Evolutionary conservation across 1,140 invertebrate species (phyloP), one percentile per base, ranked within the genome.

Genomic region (Monomorium pharaonis): DNA sequence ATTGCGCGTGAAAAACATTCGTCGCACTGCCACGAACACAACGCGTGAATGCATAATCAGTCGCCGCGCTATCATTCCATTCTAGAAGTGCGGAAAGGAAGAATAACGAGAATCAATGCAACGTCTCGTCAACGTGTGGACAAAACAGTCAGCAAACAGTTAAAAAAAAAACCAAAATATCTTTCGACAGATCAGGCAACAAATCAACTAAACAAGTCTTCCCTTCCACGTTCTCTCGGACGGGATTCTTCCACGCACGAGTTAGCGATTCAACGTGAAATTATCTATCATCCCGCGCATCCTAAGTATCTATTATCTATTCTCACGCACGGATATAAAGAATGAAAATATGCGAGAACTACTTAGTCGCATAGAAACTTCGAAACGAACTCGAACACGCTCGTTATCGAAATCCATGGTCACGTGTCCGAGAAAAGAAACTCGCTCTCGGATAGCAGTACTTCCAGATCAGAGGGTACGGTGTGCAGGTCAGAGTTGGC

Each of bases 391-490:
- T 65, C 76, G 12, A 76, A 54, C 12, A 56, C 12, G 21, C 12
- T 60, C 12, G 27, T 65, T 30, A 80, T 60, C 7, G 27, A 70
- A 58, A 18, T 49, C 74, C 78, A 75, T 72, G 88, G 89, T 96
- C 95, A 96, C 94, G 95, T 95, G 85, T 96, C 95, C 74, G 95
- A 96, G 88, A 96, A 96, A 47, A 96, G 94, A 84, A 96, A 96
- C 91, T 96, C 96, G 90, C 96, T 96, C 91, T 96, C 96, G 30
- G 96, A 96, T 12, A 96, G 94, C 24, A 96, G 92, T 72, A 96
- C 96, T 89, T 96, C 96, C 86, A 96, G 93, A 93, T 96, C 96
- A 60, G 96, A 96, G 80, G 96, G 96, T 91, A 96, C 96, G 84
- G 96, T 96, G 90, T 96, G 96, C 10, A 96, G 90, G 88, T 96